Conservation (phyloP, 2,113 vertebrate genomes). For the Carassius gibelio region DNA sequence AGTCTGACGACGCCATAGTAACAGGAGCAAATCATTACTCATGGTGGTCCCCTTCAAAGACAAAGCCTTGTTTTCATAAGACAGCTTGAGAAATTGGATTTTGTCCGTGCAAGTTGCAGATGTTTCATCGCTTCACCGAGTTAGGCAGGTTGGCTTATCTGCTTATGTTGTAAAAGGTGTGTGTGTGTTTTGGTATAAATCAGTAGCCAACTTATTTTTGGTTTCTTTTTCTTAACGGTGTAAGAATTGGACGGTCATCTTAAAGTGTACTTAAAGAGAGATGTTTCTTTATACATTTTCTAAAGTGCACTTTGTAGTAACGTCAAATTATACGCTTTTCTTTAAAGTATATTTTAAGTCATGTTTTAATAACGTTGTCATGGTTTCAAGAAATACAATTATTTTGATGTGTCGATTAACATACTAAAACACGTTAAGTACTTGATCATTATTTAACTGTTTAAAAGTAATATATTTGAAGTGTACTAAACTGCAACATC, state of each 20-base stretch:
- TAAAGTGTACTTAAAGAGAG: neutral
- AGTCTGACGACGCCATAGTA: neutral
- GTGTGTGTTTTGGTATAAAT: neutral
- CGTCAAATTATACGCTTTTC: too few relatives aligned
- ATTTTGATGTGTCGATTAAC: neutral
- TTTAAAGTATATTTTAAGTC: neutral
- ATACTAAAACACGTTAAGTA: neutral
- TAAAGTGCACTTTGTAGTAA: neutral
- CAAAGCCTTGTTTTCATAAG: constrained; percentile 11
- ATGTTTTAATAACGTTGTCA: neutral
- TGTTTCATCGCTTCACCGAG: neutral
- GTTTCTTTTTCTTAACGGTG: neutral
- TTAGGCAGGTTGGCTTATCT: neutral
- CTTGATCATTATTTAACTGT: neutral
- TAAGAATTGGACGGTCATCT: neutral
- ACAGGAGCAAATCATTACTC: neutral
- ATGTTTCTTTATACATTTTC: neutral
- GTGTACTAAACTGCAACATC: neutral
- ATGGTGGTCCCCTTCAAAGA: neutral
- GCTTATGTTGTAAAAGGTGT: neutral
- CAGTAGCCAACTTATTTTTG: neutral
- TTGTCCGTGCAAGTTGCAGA: neutral
- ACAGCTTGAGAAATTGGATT: neutral
- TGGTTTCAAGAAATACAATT: neutral
- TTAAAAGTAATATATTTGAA: neutral